These are phyloP conservation scores for Troides aeacus DNA, from an alignment of 2,888 invertebrate species.

Conservation along the genomic window DNA sequence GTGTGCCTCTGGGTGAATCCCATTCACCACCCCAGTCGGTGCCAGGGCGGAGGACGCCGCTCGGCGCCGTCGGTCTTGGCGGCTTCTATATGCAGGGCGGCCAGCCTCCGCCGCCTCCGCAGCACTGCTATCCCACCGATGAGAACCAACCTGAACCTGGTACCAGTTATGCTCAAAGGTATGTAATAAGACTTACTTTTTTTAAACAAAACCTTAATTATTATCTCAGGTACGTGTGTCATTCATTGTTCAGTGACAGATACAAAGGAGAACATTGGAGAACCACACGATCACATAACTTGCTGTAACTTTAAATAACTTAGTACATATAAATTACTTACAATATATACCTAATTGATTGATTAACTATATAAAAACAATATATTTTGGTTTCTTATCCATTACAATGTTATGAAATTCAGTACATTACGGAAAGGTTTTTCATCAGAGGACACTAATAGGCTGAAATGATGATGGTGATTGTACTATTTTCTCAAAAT, in stretches of 20 bases:
- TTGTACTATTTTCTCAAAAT: too few relatives aligned
- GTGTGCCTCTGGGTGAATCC: constrained; percentile 70
- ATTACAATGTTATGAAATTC: background rate
- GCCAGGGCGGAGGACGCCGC: constrained; percentile 86
- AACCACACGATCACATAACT: too few relatives aligned
- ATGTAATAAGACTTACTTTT: constrained; percentile 32
- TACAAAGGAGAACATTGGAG: too few relatives aligned
- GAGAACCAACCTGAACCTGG: constrained; percentile 89
- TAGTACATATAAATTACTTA: background rate
- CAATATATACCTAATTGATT: background rate
- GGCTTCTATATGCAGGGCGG: constrained; percentile 91
- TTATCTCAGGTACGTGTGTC: too few relatives aligned
- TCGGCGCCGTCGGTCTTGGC: constrained; percentile 91
- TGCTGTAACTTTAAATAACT: background rate
- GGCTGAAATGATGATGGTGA: too few relatives aligned
- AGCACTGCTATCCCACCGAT: constrained; percentile 83
- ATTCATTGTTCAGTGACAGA: too few relatives aligned
- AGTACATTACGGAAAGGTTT: background rate
- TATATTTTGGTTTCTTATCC: too few relatives aligned
- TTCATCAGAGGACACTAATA: background rate
- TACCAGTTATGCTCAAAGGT: constrained; percentile 77
- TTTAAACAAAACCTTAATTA: background rate
- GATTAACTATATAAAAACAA: too few relatives aligned
- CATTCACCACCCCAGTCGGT: constrained; percentile 81
- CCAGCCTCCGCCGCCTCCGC: constrained; percentile 74